phyloP scores from a whole-genome alignment of 1,140 invertebrate species.

The Trichonephila inaurata region DNA sequence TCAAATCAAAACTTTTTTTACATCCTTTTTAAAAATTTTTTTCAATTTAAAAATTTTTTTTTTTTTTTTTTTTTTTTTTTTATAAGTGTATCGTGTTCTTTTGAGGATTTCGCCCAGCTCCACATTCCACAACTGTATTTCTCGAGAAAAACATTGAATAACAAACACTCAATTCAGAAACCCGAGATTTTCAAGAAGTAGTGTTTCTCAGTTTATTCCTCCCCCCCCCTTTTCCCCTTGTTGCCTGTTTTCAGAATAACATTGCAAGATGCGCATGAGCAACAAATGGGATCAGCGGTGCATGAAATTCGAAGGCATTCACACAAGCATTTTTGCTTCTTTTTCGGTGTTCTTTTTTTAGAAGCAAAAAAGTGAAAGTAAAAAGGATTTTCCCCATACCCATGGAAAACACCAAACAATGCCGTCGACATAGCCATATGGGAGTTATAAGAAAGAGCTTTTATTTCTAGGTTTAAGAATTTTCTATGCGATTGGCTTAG shows the following conservation, averaged over 20 bases:
- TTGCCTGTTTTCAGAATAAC: background rate
- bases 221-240: background rate
- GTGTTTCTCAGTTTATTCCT: background rate
- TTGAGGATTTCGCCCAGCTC: background rate
- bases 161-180: background rate
- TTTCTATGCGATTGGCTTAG: background rate
- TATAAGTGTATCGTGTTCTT: background rate
- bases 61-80: no score
- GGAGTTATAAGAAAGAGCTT: no score
- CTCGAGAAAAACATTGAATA: background rate
- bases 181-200: background rate
- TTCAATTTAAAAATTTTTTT: no score
- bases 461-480: background rate
- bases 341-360: background rate
- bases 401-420: background rate
- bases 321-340: background rate
- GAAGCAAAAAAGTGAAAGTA: background rate
- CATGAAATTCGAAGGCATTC: conserved; percentile 27
- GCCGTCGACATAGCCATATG: background rate
- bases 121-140: background rate
- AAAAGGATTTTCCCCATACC: background rate
- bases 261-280: background rate
- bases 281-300: conserved; percentile 6
- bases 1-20: no score
- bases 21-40: no score